phyloP scores from a whole-genome alignment of 2,888 invertebrate species.

The Phortica magna region DNA sequence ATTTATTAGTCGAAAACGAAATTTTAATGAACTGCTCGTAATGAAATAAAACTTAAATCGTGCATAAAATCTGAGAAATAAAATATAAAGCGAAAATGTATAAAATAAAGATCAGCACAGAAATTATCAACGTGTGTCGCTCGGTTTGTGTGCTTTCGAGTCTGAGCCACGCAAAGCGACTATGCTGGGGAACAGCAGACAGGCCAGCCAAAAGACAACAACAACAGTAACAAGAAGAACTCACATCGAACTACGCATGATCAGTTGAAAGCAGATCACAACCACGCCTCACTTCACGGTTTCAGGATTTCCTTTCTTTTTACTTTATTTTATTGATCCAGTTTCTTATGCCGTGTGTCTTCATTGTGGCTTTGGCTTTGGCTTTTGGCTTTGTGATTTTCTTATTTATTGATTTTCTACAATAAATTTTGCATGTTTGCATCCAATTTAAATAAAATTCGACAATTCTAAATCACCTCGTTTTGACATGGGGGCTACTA shows the following conservation, averaged over 20 bases:
- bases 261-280: neutral
- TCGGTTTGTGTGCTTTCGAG: neutral
- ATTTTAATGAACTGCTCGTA: conserved; percentile 75
- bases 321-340: conserved; percentile 53
- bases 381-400: conserved; percentile 60
- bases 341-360: conserved; percentile 47
- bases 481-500: conserved; percentile 74
- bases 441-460: conserved; percentile 79
- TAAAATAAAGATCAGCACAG: conserved; percentile 35
- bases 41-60: conserved; percentile 60
- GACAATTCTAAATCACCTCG: conserved; percentile 79
- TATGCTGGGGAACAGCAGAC: neutral
- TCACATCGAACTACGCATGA: conserved; percentile 11
- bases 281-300: neutral
- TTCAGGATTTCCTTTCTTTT: neutral
- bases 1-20: conserved; percentile 76
- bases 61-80: conserved; percentile 53
- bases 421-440: conserved; percentile 78
- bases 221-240: neutral
- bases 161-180: conserved; percentile 11
- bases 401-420: conserved; percentile 77
- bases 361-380: neutral
- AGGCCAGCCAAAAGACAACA: neutral
- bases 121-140: conserved; percentile 41
- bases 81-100: conserved; percentile 56